Conservation (phyloP, 2,888 invertebrate genomes). For the Hypomecis punctinalis region DNA sequence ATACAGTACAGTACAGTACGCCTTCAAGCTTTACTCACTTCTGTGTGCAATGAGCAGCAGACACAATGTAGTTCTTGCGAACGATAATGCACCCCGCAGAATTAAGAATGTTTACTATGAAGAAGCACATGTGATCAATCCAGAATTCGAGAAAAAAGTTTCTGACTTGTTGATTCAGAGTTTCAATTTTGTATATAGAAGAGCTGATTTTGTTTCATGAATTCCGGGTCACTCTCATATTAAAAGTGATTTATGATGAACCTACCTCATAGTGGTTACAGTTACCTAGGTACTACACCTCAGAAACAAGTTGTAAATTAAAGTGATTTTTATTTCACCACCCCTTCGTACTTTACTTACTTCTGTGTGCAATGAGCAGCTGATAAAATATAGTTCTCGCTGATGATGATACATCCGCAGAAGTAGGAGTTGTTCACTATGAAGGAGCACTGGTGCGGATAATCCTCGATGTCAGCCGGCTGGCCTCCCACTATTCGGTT, state of each 20-base stretch:
- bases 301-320: no score
- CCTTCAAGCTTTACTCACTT: slow-evolving; percentile 69
- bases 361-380: slow-evolving; percentile 79
- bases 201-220: no score
- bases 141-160: no score
- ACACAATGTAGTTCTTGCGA: slow-evolving; percentile 72
- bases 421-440: slow-evolving; percentile 72
- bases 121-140: slow-evolving; percentile 78
- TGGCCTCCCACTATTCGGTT: slow-evolving; percentile 75
- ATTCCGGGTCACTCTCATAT: no score
- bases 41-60: slow-evolving; percentile 79
- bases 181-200: no score
- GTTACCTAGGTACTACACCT: no score
- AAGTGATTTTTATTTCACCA: no score
- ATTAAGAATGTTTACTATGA: slow-evolving; percentile 71
- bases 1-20: no score
- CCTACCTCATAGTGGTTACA: no score
- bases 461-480: slow-evolving; percentile 67
- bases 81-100: slow-evolving; percentile 81
- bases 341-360: slow-evolving; percentile 55
- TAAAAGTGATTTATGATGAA: no score
- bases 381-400: slow-evolving; percentile 73
- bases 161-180: no score
- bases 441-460: slow-evolving; percentile 78
- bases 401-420: slow-evolving; percentile 80